Evolutionary conservation across 2,888 invertebrate genomes (phyloP).

Genomic region (Trichacis sp.): DNA sequence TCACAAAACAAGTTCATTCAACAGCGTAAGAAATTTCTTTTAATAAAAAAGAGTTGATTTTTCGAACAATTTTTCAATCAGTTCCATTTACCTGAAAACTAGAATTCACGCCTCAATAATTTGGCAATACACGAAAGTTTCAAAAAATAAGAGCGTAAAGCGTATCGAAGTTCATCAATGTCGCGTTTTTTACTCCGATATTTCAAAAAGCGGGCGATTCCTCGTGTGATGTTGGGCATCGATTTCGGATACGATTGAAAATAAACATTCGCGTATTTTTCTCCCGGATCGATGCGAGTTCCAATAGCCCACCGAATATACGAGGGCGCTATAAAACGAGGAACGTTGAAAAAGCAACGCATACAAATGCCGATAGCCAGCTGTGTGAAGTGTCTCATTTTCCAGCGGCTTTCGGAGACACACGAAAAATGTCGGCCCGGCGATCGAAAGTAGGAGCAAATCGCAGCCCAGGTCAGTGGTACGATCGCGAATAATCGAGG

Average conservation of each 20-base stretch:
- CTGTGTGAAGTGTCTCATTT: slow-evolving; percentile 8
- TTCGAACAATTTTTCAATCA: no score
- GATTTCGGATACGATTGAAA: background rate
- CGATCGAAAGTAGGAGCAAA: slow-evolving; percentile 6
- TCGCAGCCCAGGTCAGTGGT: background rate
- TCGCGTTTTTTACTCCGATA: background rate
- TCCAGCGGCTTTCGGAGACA: slow-evolving; percentile 11
- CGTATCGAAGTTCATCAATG: no score
- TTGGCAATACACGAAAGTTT: no score
- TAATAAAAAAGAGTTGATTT: background rate
- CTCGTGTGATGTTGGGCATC: background rate
- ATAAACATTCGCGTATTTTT: slow-evolving; percentile 1
- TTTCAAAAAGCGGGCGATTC: background rate
- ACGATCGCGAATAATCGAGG: background rate
- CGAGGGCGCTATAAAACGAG: background rate
- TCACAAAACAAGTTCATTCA: no score
- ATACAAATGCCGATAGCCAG: slow-evolving; percentile 3
- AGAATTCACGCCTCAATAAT: no score
- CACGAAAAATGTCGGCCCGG: slow-evolving; percentile 8
- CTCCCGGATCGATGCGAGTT: background rate
- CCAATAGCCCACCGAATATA: background rate
- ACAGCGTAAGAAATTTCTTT: background rate
- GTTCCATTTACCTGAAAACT: no score
- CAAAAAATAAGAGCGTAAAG: no score
- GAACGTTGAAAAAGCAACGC: slow-evolving; percentile 4